Conservation (phyloP, 2,888 invertebrate species). For the Drosophila cracens region DNA sequence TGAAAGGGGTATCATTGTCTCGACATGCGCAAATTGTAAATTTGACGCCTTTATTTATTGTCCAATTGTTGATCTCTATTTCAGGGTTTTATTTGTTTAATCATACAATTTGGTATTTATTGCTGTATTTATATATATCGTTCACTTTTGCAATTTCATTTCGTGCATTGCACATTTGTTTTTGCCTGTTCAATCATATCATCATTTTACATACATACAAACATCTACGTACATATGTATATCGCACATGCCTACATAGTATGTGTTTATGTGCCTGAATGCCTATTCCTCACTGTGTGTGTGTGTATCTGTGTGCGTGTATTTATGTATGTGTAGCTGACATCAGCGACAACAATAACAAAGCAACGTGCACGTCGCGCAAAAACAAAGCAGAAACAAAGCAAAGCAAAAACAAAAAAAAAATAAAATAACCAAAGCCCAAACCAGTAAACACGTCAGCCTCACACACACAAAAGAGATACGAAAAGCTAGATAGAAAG, state of each 20-base stretch:
- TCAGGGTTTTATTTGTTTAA: slow-evolving; percentile 13
- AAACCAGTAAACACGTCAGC: slow-evolving; percentile 77
- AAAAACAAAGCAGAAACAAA: slow-evolving; percentile 51
- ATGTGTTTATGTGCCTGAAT: slow-evolving; percentile 7
- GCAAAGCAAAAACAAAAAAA: slow-evolving; percentile 23
- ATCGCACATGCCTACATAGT: slow-evolving; percentile 54
- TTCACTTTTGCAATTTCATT: slow-evolving; percentile 36
- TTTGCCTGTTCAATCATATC: slow-evolving; percentile 36
- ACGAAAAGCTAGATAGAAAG: slow-evolving; percentile 12
- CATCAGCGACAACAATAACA: slow-evolving; percentile 78
- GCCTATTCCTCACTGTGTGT: neutral
- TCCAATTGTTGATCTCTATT: slow-evolving; percentile 16
- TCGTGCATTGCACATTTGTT: slow-evolving; percentile 52
- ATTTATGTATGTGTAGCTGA: slow-evolving; percentile 56
- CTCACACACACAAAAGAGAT: slow-evolving; percentile 21
- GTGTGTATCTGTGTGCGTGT: slow-evolving; percentile 2
- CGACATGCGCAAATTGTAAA: neutral
- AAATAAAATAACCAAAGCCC: slow-evolving; percentile 39
- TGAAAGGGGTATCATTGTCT: neutral
- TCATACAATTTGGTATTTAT: slow-evolving; percentile 24
- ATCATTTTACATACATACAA: neutral
- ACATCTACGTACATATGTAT: neutral
- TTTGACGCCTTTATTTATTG: slow-evolving; percentile 2
- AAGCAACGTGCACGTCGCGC: slow-evolving; percentile 68
- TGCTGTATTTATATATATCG: slow-evolving; percentile 24